Conservation (phyloP, 2,113 vertebrate genomes). For the Gadus macrocephalus region DNA sequence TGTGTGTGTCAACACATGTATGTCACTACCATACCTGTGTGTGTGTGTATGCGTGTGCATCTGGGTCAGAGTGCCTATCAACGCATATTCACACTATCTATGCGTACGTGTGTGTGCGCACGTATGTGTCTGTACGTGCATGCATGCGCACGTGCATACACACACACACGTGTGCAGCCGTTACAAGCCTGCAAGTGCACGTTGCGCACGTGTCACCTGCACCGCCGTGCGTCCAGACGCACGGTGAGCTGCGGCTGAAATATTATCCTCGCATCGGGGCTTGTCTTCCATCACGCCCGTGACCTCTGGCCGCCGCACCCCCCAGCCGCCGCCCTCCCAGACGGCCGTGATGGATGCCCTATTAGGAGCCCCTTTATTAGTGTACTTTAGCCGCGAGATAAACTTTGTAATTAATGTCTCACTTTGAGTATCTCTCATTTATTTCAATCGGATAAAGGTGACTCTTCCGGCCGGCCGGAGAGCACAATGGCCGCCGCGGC, state of each 20-base stretch:
- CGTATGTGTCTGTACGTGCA: too few relatives aligned
- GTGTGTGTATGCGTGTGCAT: too few relatives aligned
- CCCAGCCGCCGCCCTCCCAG: slow-evolving; percentile 53
- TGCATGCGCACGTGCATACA: too few relatives aligned
- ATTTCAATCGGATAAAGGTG: slow-evolving; percentile 77
- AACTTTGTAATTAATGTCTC: slow-evolving; percentile 79
- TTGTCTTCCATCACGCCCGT: slow-evolving; percentile 40
- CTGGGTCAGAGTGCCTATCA: too few relatives aligned
- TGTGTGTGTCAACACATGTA: too few relatives aligned
- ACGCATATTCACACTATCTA: too few relatives aligned
- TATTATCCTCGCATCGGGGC: background rate
- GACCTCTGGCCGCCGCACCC: slow-evolving; percentile 67
- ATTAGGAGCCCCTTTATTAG: slow-evolving; percentile 72
- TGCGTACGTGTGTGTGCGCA: too few relatives aligned
- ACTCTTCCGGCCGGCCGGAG: slow-evolving; percentile 72
- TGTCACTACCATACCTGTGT: too few relatives aligned
- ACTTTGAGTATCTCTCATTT: slow-evolving; percentile 77
- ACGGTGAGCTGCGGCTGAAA: background rate
- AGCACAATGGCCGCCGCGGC: slow-evolving; percentile 68
- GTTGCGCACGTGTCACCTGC: too few relatives aligned
- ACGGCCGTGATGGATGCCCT: slow-evolving; percentile 71
- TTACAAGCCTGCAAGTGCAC: too few relatives aligned
- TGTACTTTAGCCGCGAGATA: slow-evolving; percentile 73
- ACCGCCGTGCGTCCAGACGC: too few relatives aligned
- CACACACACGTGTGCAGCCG: too few relatives aligned